Conservation (phyloP, 2,797 vertebrate species). For the Neostethus bicornis region DNA sequence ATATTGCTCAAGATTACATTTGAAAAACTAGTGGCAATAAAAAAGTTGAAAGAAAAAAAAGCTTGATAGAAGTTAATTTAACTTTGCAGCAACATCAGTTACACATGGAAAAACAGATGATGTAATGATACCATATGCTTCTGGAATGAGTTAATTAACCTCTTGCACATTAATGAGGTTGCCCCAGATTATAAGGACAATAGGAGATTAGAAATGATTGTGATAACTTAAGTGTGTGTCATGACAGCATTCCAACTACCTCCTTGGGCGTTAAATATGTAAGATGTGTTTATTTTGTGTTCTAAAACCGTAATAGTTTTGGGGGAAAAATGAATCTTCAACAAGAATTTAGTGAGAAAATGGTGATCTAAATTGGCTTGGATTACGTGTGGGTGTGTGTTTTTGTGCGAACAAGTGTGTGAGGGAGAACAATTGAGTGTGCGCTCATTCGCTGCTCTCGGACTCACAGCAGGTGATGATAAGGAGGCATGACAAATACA, state of each 20-base stretch:
- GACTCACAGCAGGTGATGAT: conserved; percentile 69
- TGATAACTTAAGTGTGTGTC: conserved; percentile 17
- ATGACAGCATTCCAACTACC: conserved; percentile 17
- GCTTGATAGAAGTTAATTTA: conserved; percentile 34
- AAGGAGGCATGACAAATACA: conserved; percentile 70
- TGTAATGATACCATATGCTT: conserved; percentile 6
- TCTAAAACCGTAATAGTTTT: conserved; percentile 6
- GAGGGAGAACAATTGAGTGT: conserved; percentile 48
- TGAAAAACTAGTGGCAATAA: conserved; percentile 41
- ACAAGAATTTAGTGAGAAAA: conserved; percentile 31
- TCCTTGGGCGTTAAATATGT: conserved; percentile 10
- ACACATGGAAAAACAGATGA: conserved; percentile 14
- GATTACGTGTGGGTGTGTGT: conserved; percentile 41
- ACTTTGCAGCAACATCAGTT: conserved; percentile 26
- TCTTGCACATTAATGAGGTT: conserved; percentile 25
- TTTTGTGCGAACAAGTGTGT: conserved; percentile 23
- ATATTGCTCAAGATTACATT: conserved; percentile 52
- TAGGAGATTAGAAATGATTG: conserved; percentile 2
- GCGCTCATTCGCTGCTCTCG: conserved; percentile 25
- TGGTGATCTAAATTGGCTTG: conserved; percentile 52
- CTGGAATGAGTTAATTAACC: conserved; percentile 29
- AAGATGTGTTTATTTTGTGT: conserved; percentile 1
- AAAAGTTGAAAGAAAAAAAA: conserved; percentile 35
- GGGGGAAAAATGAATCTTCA: conserved; percentile 27
- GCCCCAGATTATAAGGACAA: conserved; percentile 1